A percentile compares a stretch with the other conserved stretches of the same genome.
These are phyloP conservation scores for crab-eating macaque (Macaca fascicularis) DNA, from an alignment of 2,113 vertebrate genomes.

Conservation along the genomic window DNA sequence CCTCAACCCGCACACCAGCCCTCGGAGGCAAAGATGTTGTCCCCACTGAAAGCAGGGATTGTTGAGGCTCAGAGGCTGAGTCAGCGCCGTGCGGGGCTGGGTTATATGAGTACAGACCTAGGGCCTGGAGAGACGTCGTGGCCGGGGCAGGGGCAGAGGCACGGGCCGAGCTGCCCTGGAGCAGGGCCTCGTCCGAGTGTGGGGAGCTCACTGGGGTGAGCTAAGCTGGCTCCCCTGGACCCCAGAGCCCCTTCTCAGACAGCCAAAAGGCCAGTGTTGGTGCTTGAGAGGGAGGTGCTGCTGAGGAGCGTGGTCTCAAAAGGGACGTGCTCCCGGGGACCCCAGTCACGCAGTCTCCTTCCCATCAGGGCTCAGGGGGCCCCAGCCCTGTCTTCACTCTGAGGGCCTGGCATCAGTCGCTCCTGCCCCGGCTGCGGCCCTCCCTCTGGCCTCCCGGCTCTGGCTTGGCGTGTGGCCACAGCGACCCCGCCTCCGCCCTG, in stretches of 20 bases:
- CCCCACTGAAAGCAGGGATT: neutral
- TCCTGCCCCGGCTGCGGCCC: neutral
- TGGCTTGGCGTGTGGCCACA: neutral
- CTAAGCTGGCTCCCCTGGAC: neutral
- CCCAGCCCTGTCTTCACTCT: neutral
- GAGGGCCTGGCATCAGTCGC: neutral
- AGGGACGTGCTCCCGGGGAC: fast-evolving
- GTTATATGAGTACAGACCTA: neutral
- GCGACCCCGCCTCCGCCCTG: neutral
- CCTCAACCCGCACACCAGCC: neutral
- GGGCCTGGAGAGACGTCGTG: fast-evolving
- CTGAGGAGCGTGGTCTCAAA: fast-evolving
- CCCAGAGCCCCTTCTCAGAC: neutral
- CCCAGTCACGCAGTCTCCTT: neutral
- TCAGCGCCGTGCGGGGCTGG: too few relatives aligned
- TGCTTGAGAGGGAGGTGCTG: neutral
- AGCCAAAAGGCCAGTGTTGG: neutral
- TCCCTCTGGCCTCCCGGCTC: neutral
- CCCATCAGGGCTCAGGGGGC: neutral
- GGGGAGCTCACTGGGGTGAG: neutral
- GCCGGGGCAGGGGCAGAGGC: too few relatives aligned
- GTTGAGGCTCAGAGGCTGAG: neutral
- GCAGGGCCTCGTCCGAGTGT: neutral
- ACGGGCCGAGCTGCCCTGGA: neutral
- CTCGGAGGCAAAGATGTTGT: neutral